Conservation (phyloP, 2,888 invertebrate genomes). For the Esperia sulphurella region DNA sequence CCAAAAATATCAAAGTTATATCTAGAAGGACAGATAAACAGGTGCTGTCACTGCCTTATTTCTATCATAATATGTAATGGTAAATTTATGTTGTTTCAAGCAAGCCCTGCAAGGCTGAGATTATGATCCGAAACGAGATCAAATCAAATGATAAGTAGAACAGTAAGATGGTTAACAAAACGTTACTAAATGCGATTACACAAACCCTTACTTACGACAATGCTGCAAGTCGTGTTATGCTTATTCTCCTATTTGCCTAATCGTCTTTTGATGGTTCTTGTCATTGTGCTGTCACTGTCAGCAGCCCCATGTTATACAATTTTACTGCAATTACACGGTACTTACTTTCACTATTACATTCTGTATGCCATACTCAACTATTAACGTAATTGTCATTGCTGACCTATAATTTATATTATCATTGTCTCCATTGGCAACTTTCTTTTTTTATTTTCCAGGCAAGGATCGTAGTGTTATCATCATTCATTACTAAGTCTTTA, state of each 20-base stretch:
- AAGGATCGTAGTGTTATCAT: background rate
- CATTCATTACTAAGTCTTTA: slow-evolving; percentile 34
- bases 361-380: slow-evolving; percentile 17
- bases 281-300: slow-evolving; percentile 43
- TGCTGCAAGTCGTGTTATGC: slow-evolving; percentile 39
- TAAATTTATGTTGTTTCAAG: too few species aligned
- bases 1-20: too few species aligned
- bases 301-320: slow-evolving; percentile 41
- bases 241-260: slow-evolving; percentile 53
- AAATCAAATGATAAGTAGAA: slow-evolving; percentile 21
- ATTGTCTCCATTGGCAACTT: slow-evolving; percentile 2
- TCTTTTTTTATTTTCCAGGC: slow-evolving; percentile 8
- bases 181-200: slow-evolving; percentile 47
- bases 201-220: slow-evolving; percentile 43
- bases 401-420: slow-evolving; percentile 12
- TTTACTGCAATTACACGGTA: slow-evolving; percentile 45
- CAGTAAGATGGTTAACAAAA: slow-evolving; percentile 35
- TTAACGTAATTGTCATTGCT: slow-evolving; percentile 15
- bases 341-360: slow-evolving; percentile 52
- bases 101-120: background rate
- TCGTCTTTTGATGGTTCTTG: slow-evolving; percentile 57
- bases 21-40: too few species aligned
- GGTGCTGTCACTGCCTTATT: too few species aligned
- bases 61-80: too few species aligned
- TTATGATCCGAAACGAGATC: slow-evolving; percentile 6